phyloP scores from a whole-genome alignment of 2,888 invertebrate species.

The Charanyca ferruginea region DNA sequence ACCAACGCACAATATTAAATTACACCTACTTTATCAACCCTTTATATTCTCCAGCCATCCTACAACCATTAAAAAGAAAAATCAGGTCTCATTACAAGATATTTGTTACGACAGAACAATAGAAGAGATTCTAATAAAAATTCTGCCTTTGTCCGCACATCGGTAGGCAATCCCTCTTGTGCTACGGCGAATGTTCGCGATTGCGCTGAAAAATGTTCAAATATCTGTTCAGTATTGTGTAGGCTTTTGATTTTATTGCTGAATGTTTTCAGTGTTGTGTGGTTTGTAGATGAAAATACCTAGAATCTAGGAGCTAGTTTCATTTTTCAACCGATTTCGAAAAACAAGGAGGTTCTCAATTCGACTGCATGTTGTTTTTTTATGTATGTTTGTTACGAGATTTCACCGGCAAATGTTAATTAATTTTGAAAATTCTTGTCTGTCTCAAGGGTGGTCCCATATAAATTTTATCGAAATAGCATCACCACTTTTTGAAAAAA shows the following conservation, averaged over 20 bases:
- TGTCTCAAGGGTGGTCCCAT: too few relatives aligned
- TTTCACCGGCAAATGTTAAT: too few relatives aligned
- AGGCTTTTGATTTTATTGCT: conserved; percentile 19
- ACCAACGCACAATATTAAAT: conserved; percentile 43
- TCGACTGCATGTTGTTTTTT: too few relatives aligned
- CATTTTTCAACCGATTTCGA: too few relatives aligned
- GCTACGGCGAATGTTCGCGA: conserved; percentile 20
- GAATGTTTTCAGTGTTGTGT: conserved; percentile 1
- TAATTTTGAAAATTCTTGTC: too few relatives aligned
- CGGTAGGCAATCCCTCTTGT: conserved; percentile 32
- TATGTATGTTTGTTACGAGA: too few relatives aligned
- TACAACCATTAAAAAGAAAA: conserved; percentile 55
- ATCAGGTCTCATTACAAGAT: conserved; percentile 45
- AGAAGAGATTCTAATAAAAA: conserved; percentile 56
- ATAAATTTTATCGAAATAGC: too few relatives aligned
- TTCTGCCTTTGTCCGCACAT: conserved; percentile 46
- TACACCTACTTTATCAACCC: conserved; percentile 37
- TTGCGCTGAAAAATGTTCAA: conserved; percentile 48
- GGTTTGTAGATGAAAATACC: conserved; percentile 1
- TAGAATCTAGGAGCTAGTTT: background rate
- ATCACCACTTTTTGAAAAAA: too few relatives aligned
- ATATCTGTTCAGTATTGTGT: conserved; percentile 19
- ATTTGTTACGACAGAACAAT: conserved; percentile 56
- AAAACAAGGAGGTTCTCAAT: too few relatives aligned
- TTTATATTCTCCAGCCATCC: conserved; percentile 32